These are phyloP conservation scores for Drosophila atripex DNA, from an alignment of 2,888 invertebrate genomes.

Conservation along the genomic window DNA sequence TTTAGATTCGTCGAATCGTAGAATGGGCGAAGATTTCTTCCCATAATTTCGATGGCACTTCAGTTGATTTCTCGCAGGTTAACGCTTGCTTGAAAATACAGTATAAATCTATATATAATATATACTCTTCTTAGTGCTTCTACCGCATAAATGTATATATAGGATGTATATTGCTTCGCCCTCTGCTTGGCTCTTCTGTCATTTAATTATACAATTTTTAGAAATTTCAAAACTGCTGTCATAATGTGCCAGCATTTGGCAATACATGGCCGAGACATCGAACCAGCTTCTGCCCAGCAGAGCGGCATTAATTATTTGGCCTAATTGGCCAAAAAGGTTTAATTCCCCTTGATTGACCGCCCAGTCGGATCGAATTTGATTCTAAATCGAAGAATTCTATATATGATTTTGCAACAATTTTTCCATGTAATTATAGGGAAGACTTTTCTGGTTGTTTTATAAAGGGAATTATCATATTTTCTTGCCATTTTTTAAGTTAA, in stretches of 20 bases:
- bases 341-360: slow-evolving; percentile 20
- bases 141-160: slow-evolving; percentile 7
- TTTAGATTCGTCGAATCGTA: slow-evolving; percentile 10
- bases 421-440: neutral
- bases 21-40: slow-evolving; percentile 9
- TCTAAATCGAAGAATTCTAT: neutral
- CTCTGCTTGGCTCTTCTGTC: slow-evolving; percentile 11
- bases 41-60: slow-evolving; percentile 41
- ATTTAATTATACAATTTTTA: slow-evolving; percentile 56
- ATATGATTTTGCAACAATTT: neutral
- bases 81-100: slow-evolving; percentile 56
- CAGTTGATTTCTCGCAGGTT: slow-evolving; percentile 52
- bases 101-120: slow-evolving; percentile 7
- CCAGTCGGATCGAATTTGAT: slow-evolving; percentile 19
- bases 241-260: slow-evolving; percentile 46
- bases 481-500: too few relatives aligned
- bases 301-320: slow-evolving; percentile 54
- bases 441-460: neutral
- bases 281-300: slow-evolving; percentile 12
- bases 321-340: slow-evolving; percentile 51
- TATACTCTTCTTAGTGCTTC: neutral
- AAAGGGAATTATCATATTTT: too few relatives aligned
- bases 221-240: slow-evolving; percentile 45
- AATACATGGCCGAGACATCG: slow-evolving; percentile 45
- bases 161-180: slow-evolving; percentile 6